These are phyloP conservation scores for Allygus modestus DNA, from an alignment of 2,888 invertebrate genomes.

Conservation along the genomic window DNA sequence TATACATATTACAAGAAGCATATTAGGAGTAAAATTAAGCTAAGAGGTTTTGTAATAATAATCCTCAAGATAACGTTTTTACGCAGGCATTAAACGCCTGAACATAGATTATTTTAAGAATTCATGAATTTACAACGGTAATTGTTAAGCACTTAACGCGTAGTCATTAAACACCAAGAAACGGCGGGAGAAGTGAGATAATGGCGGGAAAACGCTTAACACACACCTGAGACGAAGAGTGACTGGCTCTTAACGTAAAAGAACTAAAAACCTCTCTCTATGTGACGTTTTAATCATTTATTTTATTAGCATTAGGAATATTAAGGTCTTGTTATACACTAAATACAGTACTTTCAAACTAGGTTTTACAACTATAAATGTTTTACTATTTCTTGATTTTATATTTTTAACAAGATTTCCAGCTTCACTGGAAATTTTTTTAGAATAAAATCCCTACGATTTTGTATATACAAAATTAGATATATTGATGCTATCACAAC, in stretches of 20 bases:
- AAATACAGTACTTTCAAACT: too few relatives aligned
- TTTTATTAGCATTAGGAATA: too few relatives aligned
- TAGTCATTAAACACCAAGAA: slow-evolving; percentile 29
- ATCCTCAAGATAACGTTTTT: neutral
- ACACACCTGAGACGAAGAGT: slow-evolving; percentile 49
- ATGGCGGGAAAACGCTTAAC: slow-evolving; percentile 46
- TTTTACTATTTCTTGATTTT: too few relatives aligned
- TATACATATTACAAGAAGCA: too few relatives aligned
- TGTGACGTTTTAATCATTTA: too few relatives aligned
- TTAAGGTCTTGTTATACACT: too few relatives aligned
- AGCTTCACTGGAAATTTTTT: too few relatives aligned
- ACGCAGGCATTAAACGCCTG: neutral
- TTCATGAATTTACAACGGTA: slow-evolving; percentile 50
- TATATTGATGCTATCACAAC: too few relatives aligned
- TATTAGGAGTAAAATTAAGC: neutral
- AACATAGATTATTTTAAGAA: slow-evolving; percentile 24
- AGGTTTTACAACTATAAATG: too few relatives aligned
- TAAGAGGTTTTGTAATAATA: neutral
- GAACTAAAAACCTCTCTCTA: neutral
- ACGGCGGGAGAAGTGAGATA: slow-evolving; percentile 15
- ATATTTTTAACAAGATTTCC: too few relatives aligned
- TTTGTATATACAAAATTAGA: too few relatives aligned
- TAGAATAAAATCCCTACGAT: too few relatives aligned
- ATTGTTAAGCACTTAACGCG: slow-evolving; percentile 55
- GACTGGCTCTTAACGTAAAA: slow-evolving; percentile 35